Percentiles rank a stretch among this genome's conserved stretches.
phyloP scores from a whole-genome alignment of 2,888 invertebrate genomes.

The Plebejus anna region DNA sequence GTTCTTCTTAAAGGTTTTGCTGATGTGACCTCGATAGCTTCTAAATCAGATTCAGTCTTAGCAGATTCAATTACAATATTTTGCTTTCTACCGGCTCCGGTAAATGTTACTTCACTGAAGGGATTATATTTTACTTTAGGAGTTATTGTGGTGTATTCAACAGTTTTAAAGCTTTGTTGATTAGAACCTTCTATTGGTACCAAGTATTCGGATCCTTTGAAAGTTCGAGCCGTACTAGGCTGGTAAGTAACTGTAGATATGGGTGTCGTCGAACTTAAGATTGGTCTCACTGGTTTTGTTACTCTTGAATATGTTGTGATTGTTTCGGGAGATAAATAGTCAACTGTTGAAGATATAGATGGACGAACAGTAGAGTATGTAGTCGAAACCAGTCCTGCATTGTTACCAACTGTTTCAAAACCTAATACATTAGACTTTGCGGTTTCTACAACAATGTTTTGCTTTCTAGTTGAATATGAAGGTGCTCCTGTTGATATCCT shows the following conservation, averaged over 20 bases:
- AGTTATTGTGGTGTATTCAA: slow-evolving; percentile 45
- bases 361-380: slow-evolving; percentile 46
- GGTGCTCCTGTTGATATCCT: slow-evolving; percentile 40
- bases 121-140: slow-evolving; percentile 55
- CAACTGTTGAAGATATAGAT: slow-evolving; percentile 49
- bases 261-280: slow-evolving; percentile 50
- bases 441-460: slow-evolving; percentile 63
- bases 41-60: slow-evolving; percentile 67
- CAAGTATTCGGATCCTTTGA: slow-evolving; percentile 51
- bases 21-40: slow-evolving; percentile 63
- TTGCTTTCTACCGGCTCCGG: slow-evolving; percentile 56
- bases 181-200: slow-evolving; percentile 47
- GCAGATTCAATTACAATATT: slow-evolving; percentile 68
- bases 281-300: slow-evolving; percentile 46
- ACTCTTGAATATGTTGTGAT: slow-evolving; percentile 45
- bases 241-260: slow-evolving; percentile 43
- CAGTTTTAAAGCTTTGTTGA: slow-evolving; percentile 51
- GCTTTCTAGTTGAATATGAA: slow-evolving; percentile 43
- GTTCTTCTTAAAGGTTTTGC: slow-evolving; percentile 53
- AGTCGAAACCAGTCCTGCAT: slow-evolving; percentile 59
- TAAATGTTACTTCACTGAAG: slow-evolving; percentile 53
- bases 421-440: slow-evolving; percentile 63
- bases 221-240: slow-evolving; percentile 46
- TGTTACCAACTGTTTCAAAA: slow-evolving; percentile 58
- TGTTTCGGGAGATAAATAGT: slow-evolving; percentile 40